These are phyloP conservation scores for Orchestia grillus DNA, from an alignment of 1,140 invertebrate species.

Conservation along the genomic window DNA sequence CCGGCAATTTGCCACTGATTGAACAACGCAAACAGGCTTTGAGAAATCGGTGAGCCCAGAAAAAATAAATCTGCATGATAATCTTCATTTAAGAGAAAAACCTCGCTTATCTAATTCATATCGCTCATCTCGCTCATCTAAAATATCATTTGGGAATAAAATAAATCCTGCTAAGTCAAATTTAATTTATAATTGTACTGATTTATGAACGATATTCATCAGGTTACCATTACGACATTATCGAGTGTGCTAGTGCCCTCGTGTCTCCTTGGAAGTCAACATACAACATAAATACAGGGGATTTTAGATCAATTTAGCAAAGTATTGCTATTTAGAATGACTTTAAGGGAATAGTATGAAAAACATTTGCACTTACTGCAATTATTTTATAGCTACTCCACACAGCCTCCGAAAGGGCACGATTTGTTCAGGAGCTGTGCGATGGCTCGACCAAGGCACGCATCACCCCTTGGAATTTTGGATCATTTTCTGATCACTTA, in stretches of 20 bases:
- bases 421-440: not conserved
- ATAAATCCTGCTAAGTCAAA: no score
- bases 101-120: not conserved
- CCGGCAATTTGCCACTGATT: not conserved
- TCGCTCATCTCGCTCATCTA: no score
- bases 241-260: not conserved
- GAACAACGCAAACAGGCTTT: not conserved
- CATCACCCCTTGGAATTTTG: not conserved
- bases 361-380: no score
- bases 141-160: no score
- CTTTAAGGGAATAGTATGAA: no score
- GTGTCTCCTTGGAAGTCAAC: not conserved
- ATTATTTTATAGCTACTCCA: not conserved
- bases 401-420: not conserved
- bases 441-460: not conserved
- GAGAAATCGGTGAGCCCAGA: not conserved
- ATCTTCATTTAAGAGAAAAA: not conserved
- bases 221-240: not conserved
- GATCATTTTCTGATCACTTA: not conserved
- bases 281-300: not conserved
- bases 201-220: no score
- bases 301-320: not conserved
- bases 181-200: no score
- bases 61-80: not conserved
- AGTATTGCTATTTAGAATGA: not conserved